Base-by-base conservation (phyloP, 2,888 invertebrate genomes). In the Stenchaetothrips biformis region DNA sequence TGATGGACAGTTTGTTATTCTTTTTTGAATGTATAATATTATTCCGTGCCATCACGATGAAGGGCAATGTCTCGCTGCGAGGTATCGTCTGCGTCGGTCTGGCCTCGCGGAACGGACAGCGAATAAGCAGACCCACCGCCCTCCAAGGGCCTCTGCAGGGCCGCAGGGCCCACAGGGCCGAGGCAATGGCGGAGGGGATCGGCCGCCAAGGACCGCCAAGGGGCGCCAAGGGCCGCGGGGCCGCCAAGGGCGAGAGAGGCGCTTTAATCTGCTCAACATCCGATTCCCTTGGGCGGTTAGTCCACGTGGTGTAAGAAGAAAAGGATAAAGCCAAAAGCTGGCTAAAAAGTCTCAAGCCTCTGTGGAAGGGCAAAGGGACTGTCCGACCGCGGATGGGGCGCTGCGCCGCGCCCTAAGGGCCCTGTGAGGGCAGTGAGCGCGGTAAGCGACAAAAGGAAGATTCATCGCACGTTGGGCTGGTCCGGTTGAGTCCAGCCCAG, bases 281-380 rank as follows among this genome's bases (percentile, higher is more conserved):
- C 67, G 67, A 67, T 67, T 21, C 67, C 67, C 67, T 25, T 8
- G 67, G 67, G 25, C 67, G 21, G 67, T 74, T 74, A 74, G 25
- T 25, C 67, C 25, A 74, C 67, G 67, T 25, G 13, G 25, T 11
- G 67, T 74, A 74, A 74, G 67, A 37, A 37, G 67, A 11, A 62
- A n/a, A 67, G 21, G n/a, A 21, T 21, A 6, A 59, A 16, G 13
- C 59, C 16, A 18, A 59, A 59, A 59, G 59, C 59, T 59, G 18
- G 59, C 13, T 37, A 37, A 37, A 37, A 37, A 37, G 37, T 37
- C 37, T 37, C 2, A 4, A 37, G 37, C 37, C 37, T 37, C 37
- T 37, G 37, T 2, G 37, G 37, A 4, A 37, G 37, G 13, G 53
- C 49, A 49, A 53, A 8, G 53, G 53, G 18, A 53, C 6, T 2